Conservation (phyloP, 2,888 invertebrate genomes). For the Hoplodrina ambigua region DNA sequence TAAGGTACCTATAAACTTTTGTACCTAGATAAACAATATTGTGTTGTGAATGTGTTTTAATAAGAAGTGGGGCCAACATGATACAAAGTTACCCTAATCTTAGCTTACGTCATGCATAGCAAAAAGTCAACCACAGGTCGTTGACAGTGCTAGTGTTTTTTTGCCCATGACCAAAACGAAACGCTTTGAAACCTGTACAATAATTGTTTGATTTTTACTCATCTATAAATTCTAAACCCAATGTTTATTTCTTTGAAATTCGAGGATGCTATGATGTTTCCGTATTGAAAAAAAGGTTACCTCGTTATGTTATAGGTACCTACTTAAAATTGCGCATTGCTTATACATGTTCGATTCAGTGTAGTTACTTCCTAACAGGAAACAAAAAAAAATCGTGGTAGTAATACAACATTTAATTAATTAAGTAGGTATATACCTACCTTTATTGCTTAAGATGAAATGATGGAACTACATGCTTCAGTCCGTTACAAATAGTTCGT, state of each 20-base stretch:
- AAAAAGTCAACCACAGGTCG: constrained; percentile 68
- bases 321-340: constrained; percentile 51
- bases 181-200: constrained; percentile 29
- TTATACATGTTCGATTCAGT: constrained; percentile 37
- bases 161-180: constrained; percentile 47
- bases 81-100: constrained; percentile 48
- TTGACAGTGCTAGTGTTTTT: constrained; percentile 66
- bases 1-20: constrained; percentile 37
- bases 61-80: constrained; percentile 9
- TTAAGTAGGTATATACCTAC: constrained; percentile 26
- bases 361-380: constrained; percentile 51
- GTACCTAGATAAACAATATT: constrained; percentile 19
- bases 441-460: constrained; percentile 31
- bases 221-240: background rate
- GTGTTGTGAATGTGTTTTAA: constrained; percentile 4
- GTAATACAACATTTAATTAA: constrained; percentile 37
- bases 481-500: constrained; percentile 23
- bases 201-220: constrained; percentile 20
- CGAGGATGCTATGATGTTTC: constrained; percentile 47
- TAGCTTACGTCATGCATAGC: constrained; percentile 68
- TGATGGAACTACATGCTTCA: constrained; percentile 17
- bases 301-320: constrained; percentile 49
- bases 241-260: constrained; percentile 46
- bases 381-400: constrained; percentile 41
- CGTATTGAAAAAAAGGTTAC: constrained; percentile 38